A percentile compares a stretch with the other conserved stretches of the same genome.
These are phyloP conservation scores for Hydrozoanthus gracilis DNA, from an alignment of 92 coral and sea anemone genomes.

Conservation along the genomic window DNA sequence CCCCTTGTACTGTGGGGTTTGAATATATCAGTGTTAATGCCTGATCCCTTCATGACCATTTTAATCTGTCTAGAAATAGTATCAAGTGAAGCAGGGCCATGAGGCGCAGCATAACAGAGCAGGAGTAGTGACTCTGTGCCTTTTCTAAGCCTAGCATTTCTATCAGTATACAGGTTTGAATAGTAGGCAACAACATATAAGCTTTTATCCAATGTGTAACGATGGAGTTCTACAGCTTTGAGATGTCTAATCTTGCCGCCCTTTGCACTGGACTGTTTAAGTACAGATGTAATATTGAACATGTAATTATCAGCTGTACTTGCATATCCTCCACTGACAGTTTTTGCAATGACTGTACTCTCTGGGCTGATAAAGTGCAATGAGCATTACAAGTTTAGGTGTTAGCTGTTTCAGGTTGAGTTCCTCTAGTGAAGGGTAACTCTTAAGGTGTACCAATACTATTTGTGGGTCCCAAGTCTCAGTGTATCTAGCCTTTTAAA, in stretches of 20 bases:
- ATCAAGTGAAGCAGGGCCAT: slow-evolving; percentile 70
- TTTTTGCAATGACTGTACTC: slow-evolving; percentile 8
- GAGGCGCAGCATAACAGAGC: slow-evolving; percentile 67
- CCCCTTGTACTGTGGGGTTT: slow-evolving; percentile 70
- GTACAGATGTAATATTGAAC: slow-evolving; percentile 14
- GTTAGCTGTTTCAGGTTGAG: slow-evolving; percentile 50
- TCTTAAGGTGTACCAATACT: slow-evolving; percentile 26
- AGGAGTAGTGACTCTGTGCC: slow-evolving; percentile 58
- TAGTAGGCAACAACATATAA: slow-evolving; percentile 50
- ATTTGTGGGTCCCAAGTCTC: slow-evolving; percentile 57
- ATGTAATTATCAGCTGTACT: background rate
- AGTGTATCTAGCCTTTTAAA: slow-evolving; percentile 31
- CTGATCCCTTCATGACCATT: slow-evolving; percentile 69
- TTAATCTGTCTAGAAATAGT: slow-evolving; percentile 59
- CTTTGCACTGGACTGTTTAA: slow-evolving; percentile 45
- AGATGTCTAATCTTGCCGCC: slow-evolving; percentile 62
- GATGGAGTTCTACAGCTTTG: slow-evolving; percentile 51
- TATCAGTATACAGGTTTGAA: slow-evolving; percentile 46
- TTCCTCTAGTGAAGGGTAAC: slow-evolving; percentile 30
- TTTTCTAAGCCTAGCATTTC: slow-evolving; percentile 60
- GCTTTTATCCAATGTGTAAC: slow-evolving; percentile 45
- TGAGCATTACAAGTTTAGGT: slow-evolving; percentile 52
- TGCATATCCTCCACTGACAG: slow-evolving; percentile 13
- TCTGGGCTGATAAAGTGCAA: slow-evolving; percentile 32
- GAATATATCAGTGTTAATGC: slow-evolving; percentile 57